Base-by-base conservation (phyloP, 2,113 vertebrate genomes). In the Catharus fuscescens region DNA sequence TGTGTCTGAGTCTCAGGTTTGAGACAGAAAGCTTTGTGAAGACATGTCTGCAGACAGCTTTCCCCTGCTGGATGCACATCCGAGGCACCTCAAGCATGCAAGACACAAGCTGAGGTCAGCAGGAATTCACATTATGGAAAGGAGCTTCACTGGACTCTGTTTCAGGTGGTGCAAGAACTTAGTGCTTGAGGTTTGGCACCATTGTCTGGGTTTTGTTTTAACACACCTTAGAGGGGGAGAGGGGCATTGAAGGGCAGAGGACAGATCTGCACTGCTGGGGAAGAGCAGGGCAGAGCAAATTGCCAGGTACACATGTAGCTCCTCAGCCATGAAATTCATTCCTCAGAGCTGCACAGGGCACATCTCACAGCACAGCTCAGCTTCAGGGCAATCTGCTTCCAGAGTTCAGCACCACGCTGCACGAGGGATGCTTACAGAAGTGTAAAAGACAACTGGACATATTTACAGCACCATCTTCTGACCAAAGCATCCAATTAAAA, bases 391-490 rank as follows among this genome's bases (percentile, higher is more conserved):
- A 48, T 62, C 78, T 80, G 84, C 90, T 59, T 66, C 36, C 85
- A 56, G 70, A 90, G 59, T 29, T 82, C 91, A 90, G 28, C 44
- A 28, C 15, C 1, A 0, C 47, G 47, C 6, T 52, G 47, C 64
- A 28, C 72, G 52, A 36, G 52, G 14, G 60, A 80, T 78, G 76
- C 67, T 70, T 29, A 92, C 12, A 77, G 36, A 72, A 80, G 36
- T 88, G 56, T 64, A 56, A 92, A 80, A 93, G 85, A 88, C 70
- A 91, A 59, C 90, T 81, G 85, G 74, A 80, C 67, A 78, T 92
- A 96, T 96, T 94, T 78, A 95, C 81, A 96, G 88, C 85, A 95
- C 80, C 93, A 90, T 82, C 93, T 95, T 88, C 90, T 93, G 87
- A 95, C 79, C 44, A n/a, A 88, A 93, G 29, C 24, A 90, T 4